phyloP scores from a whole-genome alignment of 2,797 vertebrate species.

The Holocentrus rufus region DNA sequence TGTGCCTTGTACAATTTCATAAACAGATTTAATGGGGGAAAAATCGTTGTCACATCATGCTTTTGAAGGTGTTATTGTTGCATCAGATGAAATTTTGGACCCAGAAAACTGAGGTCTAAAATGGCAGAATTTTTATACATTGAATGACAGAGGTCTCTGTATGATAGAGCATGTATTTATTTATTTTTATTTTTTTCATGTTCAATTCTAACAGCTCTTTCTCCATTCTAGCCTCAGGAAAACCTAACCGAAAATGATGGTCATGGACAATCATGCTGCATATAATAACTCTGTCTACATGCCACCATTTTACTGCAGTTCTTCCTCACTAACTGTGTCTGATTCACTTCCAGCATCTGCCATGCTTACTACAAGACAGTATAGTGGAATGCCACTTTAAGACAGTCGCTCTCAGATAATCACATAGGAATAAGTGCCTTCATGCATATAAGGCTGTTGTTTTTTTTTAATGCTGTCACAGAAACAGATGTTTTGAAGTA shows the following conservation, averaged over 20 bases:
- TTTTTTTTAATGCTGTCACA: conserved; percentile 23
- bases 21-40: neutral
- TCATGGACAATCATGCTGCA: conserved; percentile 49
- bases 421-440: conserved; percentile 55
- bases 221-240: conserved; percentile 68
- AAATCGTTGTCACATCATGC: neutral
- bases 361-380: conserved; percentile 46
- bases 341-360: conserved; percentile 74
- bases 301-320: conserved; percentile 49
- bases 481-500: conserved; percentile 39
- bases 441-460: conserved; percentile 63
- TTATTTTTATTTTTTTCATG: conserved; percentile 9
- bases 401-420: conserved; percentile 43
- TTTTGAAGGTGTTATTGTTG: conserved; percentile 5
- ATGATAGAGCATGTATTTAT: conserved; percentile 67
- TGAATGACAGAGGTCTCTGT: conserved; percentile 42
- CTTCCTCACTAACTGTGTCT: conserved; percentile 72
- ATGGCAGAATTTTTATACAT: conserved; percentile 32
- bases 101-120: conserved; percentile 5
- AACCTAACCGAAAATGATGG: conserved; percentile 59
- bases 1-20: neutral
- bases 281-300: conserved; percentile 53
- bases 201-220: conserved; percentile 53
- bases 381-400: conserved; percentile 55
- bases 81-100: conserved; percentile 34